Evolutionary conservation across 2,888 invertebrate genomes (phyloP), one percentile per base, ranked within the genome.

Genomic region (Timandra comae): DNA sequence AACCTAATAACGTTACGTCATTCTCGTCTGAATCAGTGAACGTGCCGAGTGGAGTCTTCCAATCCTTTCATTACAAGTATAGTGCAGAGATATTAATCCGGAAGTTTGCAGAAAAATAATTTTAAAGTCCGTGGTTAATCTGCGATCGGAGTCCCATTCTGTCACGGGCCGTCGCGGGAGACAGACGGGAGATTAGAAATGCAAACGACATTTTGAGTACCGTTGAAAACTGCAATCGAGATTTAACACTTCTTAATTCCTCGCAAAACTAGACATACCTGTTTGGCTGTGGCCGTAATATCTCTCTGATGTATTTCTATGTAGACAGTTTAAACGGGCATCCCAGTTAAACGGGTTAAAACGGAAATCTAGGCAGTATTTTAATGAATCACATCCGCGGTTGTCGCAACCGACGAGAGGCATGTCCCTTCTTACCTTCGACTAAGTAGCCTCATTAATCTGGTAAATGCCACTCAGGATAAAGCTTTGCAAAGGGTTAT

Each of bases 341-440:
- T 51, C 54, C 53, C 43, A 43, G 71, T 61, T 41, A 51, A 62
- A 76, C 80, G 54, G 68, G 81, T 79, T 80, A 63, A 70, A 72
- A 69, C 80, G 84, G 80, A 81, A 76, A 80, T 66, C 68, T 71
- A 71, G 64, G 63, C 65, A 64, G 56, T 54, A 65, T 63, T 68
- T 78, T 75, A 79, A 82, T 81, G 61, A 77, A 79, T 73, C 56
- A 61, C 71, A 76, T 78, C 80, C 79, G 71, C 56, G 61, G 56
- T 55, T 67, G 74, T 65, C 64, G 62, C 59, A 58, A 56, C 39
- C 24, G 36, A 38, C 53, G 54, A 63, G 56, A 45, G 63, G 55
- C 61, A 56, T 47, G 55, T 49, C 54, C 46, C 49, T 50, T 43
- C 52, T 52, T 45, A 48, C 40, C 43, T 43, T 33, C 45, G 38